Conservation (phyloP, 2,888 invertebrate species). For the Cremastinae sp. region DNA sequence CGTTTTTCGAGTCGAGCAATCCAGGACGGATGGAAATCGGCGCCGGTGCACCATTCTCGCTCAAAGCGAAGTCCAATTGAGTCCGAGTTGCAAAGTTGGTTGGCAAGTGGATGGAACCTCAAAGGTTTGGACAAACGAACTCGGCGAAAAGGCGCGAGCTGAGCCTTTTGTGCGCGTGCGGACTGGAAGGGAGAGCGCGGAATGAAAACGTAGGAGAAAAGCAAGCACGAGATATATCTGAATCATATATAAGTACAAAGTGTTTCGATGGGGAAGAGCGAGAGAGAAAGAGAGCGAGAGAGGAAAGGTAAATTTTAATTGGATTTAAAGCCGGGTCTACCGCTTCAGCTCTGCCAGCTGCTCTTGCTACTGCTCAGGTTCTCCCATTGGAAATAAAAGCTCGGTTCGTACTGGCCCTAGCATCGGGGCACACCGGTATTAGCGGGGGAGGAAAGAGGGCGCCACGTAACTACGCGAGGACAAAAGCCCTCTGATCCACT, state of each 20-base stretch:
- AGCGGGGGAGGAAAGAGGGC: conserved; percentile 44
- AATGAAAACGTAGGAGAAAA: conserved; percentile 52
- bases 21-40: too few species aligned
- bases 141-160: conserved; percentile 50
- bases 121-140: conserved; percentile 51
- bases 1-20: too few species aligned
- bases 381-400: conserved; percentile 60
- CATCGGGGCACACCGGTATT: conserved; percentile 48
- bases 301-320: conserved; percentile 60
- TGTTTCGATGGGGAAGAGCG: background rate
- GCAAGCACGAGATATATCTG: conserved; percentile 38
- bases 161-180: conserved; percentile 46
- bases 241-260: conserved; percentile 2
- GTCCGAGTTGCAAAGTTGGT: conserved; percentile 6
- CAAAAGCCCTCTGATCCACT: conserved; percentile 59
- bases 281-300: conserved; percentile 21
- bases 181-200: conserved; percentile 27
- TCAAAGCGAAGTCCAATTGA: conserved; percentile 19
- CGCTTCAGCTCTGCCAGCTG: conserved; percentile 26
- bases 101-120: conserved; percentile 30
- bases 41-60: background rate
- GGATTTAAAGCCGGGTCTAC: conserved; percentile 61
- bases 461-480: conserved; percentile 36
- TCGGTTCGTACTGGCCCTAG: conserved; percentile 33
- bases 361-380: conserved; percentile 25